Base-by-base conservation (phyloP, 2,888 invertebrate species). In the Idaea straminata region DNA sequence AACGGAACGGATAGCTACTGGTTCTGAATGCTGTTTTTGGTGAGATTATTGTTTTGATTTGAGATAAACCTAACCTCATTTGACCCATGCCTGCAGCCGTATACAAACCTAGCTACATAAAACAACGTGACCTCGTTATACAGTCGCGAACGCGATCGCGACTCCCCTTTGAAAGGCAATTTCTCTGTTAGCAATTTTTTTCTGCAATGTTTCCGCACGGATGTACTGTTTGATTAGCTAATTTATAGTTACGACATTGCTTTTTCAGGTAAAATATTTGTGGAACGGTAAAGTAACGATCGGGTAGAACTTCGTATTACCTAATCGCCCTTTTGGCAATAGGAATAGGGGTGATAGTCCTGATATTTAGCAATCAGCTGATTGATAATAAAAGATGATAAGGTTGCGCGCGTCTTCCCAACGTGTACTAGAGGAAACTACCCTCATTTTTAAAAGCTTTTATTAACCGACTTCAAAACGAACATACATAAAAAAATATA, bases 1-100 rank as follows among this genome's bases (percentile, higher is more conserved):
- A 91, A 92, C 91, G 91, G 92, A 86, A 91, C 85, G 83, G 77
- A 73, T 76, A 74, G 69, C 68, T 77, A 71, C 64, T 82, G 72
- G 77, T 79, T 86, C 85, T 84, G 83, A 86, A 87, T 86, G 84
- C 75, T 83, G 82, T 80, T 87, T 88, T 86, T 71, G 86, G 90
- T 90, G 82, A 88, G 90, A 88, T 77, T 80, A 81, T 84, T 87
- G 85, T 87, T 86, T 85, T 85, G 82, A 76, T 69, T 69, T 72
- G 69, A 77, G 77, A 79, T 75, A 75, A 72, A 83, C 78, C 74
- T 86, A 86, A 87, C 85, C 84, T 86, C 47, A 82, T 77, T 72
- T 77, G 75, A 77, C 74, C 83, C 86, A 84, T 79, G 85, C 84
- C 81, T 83, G 80, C 72, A 76, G 74, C 72, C 73, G 71, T 78